phyloP scores from a whole-genome alignment of 2,888 invertebrate species.

The Hypsopygia costalis region DNA sequence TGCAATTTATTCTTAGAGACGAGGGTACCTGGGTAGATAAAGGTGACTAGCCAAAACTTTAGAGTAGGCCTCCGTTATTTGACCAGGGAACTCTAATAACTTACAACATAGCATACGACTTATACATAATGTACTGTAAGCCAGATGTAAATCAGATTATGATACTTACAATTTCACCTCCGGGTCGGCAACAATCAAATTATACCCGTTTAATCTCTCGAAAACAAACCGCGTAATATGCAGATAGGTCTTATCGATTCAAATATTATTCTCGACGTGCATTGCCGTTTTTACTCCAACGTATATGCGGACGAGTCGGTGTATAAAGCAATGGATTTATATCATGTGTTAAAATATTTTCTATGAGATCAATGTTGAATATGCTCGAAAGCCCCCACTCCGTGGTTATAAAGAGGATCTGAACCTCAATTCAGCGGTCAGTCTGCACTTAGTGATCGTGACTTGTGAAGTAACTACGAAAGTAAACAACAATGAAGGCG shows the following conservation, averaged over 20 bases:
- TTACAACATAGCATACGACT: no score
- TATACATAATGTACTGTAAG: no score
- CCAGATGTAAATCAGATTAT: no score
- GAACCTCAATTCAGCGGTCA: conserved; percentile 33
- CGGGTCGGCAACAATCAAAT: conserved; percentile 17
- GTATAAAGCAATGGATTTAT: conserved; percentile 2
- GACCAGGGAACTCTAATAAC: no score
- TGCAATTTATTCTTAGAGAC: no score
- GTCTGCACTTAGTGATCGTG: conserved; percentile 36
- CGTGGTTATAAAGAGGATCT: conserved; percentile 40
- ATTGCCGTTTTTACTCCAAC: conserved; percentile 17
- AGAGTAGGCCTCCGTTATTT: no score
- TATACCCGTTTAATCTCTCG: conserved; percentile 13
- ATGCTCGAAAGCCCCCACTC: conserved; percentile 29
- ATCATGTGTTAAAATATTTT: conserved; percentile 1
- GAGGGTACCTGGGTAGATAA: no score
- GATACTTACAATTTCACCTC: no score
- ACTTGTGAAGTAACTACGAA: conserved; percentile 30
- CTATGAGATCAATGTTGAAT: conserved; percentile 5
- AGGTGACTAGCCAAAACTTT: no score
- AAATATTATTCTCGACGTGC: conserved; percentile 6
- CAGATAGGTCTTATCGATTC: conserved; percentile 10
- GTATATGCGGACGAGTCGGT: background rate
- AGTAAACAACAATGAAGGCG: conserved; percentile 48
- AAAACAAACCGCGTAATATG: conserved; percentile 10